Evolutionary conservation across 2,797 vertebrate genomes (phyloP).

Genomic region (Rousettus madagascariensis): DNA sequence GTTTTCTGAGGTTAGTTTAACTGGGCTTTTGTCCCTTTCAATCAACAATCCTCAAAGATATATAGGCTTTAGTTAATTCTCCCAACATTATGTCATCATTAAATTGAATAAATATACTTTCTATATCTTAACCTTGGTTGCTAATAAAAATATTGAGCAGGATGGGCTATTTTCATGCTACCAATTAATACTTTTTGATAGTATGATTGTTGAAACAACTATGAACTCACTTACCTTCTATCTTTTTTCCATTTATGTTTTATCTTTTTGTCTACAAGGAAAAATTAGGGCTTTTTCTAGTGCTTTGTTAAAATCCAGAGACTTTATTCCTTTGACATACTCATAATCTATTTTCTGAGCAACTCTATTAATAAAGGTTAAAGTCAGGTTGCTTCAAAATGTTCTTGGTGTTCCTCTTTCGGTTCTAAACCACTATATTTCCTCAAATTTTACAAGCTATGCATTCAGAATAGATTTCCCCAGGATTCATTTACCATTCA

Average conservation of each 20-base stretch:
- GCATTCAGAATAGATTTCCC: constrained; percentile 1
- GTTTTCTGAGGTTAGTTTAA: background rate
- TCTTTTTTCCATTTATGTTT: background rate
- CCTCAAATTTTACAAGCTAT: background rate
- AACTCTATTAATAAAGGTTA: background rate
- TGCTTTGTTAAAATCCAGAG: background rate
- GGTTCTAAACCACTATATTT: background rate
- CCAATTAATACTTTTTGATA: background rate
- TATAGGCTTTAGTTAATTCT: background rate
- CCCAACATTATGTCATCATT: background rate
- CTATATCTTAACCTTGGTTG: background rate
- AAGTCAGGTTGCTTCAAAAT: background rate
- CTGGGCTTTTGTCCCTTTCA: background rate
- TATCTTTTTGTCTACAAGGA: background rate
- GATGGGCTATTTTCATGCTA: background rate
- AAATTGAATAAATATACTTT: background rate
- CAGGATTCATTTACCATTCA: background rate
- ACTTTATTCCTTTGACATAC: background rate
- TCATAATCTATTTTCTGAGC: background rate
- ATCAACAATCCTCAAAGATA: background rate
- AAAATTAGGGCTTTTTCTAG: background rate
- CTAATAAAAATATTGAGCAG: background rate
- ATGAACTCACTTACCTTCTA: background rate
- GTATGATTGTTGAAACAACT: background rate
- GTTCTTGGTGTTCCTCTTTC: background rate